Evolutionary conservation across 2,888 invertebrate genomes (phyloP), one percentile per base, ranked within the genome.

Genomic region (Nomada flava): DNA sequence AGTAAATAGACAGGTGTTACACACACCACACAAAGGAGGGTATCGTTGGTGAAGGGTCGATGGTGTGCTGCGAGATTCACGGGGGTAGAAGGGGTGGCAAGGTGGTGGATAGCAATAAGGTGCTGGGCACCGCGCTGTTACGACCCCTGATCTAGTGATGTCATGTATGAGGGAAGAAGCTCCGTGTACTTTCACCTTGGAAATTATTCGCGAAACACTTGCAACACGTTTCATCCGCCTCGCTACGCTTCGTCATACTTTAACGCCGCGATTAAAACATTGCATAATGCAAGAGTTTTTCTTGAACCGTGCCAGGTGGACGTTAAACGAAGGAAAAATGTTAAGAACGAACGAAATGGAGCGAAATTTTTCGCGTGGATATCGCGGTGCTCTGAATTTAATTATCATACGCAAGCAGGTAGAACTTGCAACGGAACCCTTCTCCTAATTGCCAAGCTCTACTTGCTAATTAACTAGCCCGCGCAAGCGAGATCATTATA

Each of bases 81-180:
- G 52, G 70, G 85, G 80, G 64, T 57, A 67, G 78, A 69, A 83
- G 78, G 73, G 75, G 82, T 77, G 84, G 84, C 75, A 77, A 77
- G 87, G 86, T 84, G 89, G 89, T 87, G 88, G 91, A 89, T 88
- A 88, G 91, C 91, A 91, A 92, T 92, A 92, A 92, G 91, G 91
- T 87, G 90, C 88, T 90, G 90, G 91, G 91, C 89, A 92, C 92
- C 92, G 90, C 92, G 92, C 91, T 88, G 92, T 92, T 92, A 92
- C 92, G 92, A 92, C 89, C 91, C 90, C 90, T 92, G 91, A 92
- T 92, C 92, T 92, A 84, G 88, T 90, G 82, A 87, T 87, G 73
- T 82, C 80, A 76, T 75, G 69, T 80, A 70, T 70, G 82, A 70
- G 69, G 65, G 70, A 74, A 65, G 23, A 47, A 29, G 69, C 74